phyloP scores from a whole-genome alignment of 2,888 invertebrate genomes.

The Metacarcinus magister region DNA sequence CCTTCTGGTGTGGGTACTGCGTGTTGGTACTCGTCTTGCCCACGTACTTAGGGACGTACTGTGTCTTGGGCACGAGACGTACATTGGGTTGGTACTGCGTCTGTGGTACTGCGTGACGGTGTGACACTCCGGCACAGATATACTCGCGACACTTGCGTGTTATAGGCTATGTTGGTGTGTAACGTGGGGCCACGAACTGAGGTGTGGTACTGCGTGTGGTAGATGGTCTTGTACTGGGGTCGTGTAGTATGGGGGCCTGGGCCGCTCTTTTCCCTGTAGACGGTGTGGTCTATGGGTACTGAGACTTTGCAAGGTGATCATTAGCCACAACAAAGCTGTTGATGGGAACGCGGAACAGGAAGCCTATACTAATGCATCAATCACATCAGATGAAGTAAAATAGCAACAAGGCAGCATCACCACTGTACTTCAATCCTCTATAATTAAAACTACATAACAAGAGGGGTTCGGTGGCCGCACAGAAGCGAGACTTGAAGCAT shows the following conservation, averaged over 20 bases:
- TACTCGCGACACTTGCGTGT: slow-evolving; percentile 70
- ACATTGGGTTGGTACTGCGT: slow-evolving; percentile 65
- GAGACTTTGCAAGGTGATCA: neutral
- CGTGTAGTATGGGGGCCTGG: slow-evolving; percentile 74
- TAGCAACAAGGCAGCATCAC: too few species aligned
- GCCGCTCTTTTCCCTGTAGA: slow-evolving; percentile 68
- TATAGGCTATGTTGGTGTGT: slow-evolving; percentile 72
- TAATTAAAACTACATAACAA: too few species aligned
- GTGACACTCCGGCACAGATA: slow-evolving; percentile 59
- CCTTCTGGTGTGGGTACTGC: slow-evolving; percentile 68
- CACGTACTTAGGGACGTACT: slow-evolving; percentile 77
- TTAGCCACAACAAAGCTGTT: neutral
- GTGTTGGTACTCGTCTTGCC: slow-evolving; percentile 77
- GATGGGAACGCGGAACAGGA: too few species aligned
- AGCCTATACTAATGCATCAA: too few species aligned
- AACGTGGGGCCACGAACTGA: slow-evolving; percentile 69
- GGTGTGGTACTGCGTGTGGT: slow-evolving; percentile 70
- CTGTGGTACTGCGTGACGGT: slow-evolving; percentile 76
- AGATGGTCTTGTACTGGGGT: slow-evolving; percentile 72
- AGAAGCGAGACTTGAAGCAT: too few species aligned
- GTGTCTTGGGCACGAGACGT: slow-evolving; percentile 66
- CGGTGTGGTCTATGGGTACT: slow-evolving; percentile 71
- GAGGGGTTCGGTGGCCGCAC: too few species aligned
- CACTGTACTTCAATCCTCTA: too few species aligned
- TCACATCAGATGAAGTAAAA: too few species aligned